Base-by-base conservation (phyloP, 1,140 invertebrate genomes). In the Sycobia sp. region DNA sequence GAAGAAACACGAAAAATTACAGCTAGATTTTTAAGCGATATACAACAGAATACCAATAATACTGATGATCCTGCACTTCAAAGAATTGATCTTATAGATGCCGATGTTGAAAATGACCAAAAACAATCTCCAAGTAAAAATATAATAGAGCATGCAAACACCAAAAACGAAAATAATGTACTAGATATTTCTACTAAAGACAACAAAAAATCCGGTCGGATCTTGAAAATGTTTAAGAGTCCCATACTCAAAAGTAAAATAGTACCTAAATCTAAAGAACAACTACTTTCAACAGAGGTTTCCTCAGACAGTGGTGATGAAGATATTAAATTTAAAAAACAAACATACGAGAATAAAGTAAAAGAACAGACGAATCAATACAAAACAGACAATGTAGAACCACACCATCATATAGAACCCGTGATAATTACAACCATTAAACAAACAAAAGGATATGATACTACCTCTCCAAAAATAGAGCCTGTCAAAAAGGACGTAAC, bases 171-270 rank as follows among this genome's bases (percentile, higher is more conserved):
- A 27, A 25, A 25, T 9, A 2, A 9, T 0, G 5, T 5, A 27
- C 5, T 25, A 10, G 29, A 32, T 3, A 13, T 8, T 38, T 23
- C 20, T 8, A 5, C 25, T 16, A 65, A 69, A 41, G 47, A 50
- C 27, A 73, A 70, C 32, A 73, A 77, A 32, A 77, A 70, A 53
- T 38, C 64, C 1, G 49, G 55, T 13, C 60, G 69, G 7, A 71
- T 81, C 11, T 76, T 80, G 14, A 69, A 73, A 14, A 78, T 73
- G 25, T 80, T 81, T 11, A 74, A 64, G 53, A 78, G 76, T 62
- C 77, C 79, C 0, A 81, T 74, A 67, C 49, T 72, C 14, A 66
- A 66, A 16, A 62, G 53, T 5, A 72, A 71, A n/a, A 76, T 72
- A n/a, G 64, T 70, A 14, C 72, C 64, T 49, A 71, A 63, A 27